These are phyloP conservation scores for Petroica traversi DNA, from an alignment of 2,113 vertebrate genomes.

Conservation along the genomic window DNA sequence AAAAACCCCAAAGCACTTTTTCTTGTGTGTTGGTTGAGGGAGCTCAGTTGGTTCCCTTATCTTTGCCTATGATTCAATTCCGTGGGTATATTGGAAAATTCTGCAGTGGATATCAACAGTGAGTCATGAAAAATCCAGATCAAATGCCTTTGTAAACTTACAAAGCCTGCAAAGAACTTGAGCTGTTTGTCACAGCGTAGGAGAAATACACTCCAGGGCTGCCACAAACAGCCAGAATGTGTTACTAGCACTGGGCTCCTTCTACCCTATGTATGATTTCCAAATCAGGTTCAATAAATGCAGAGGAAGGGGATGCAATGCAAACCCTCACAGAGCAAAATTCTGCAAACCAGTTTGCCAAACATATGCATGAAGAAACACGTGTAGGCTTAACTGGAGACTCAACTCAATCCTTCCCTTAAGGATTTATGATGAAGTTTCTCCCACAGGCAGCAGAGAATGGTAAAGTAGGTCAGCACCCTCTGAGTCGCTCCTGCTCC, in stretches of 20 bases:
- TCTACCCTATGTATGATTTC: background rate
- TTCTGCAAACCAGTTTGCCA: background rate
- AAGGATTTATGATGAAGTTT: background rate
- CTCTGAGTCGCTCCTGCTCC: background rate
- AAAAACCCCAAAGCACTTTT: background rate
- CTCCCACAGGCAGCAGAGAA: background rate
- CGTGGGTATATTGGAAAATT: background rate
- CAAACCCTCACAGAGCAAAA: background rate
- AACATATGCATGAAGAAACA: background rate
- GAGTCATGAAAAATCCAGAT: background rate
- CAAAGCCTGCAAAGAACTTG: background rate
- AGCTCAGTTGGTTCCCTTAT: background rate
- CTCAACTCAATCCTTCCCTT: background rate
- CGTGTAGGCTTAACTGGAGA: background rate
- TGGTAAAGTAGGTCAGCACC: background rate
- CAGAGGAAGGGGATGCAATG: background rate
- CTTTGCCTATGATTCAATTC: background rate
- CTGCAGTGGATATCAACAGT: background rate
- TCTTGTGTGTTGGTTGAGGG: background rate
- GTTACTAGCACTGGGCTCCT: background rate
- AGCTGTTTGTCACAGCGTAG: background rate
- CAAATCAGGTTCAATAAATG: background rate
- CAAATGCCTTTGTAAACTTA: background rate
- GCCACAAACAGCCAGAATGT: background rate
- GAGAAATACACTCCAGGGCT: background rate